Conservation (phyloP, 2,888 invertebrate genomes). For the Tromatobia lineatoria region DNA sequence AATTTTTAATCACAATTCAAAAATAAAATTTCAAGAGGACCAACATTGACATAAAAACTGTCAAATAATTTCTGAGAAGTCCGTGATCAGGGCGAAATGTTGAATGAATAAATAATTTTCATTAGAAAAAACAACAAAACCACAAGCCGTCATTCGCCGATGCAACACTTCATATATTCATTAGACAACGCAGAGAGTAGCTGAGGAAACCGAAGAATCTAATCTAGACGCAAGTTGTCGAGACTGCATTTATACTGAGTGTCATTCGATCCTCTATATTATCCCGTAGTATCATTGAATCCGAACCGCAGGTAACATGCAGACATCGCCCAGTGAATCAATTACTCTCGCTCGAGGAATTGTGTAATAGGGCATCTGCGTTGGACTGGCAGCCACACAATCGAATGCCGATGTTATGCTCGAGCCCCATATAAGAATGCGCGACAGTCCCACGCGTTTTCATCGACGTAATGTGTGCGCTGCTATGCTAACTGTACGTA, state of each 20-base stretch:
- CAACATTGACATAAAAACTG: too few species aligned
- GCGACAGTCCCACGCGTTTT: conserved; percentile 37
- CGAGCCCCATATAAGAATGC: conserved; percentile 52
- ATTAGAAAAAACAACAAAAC: too few species aligned
- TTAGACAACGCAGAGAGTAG: neutral
- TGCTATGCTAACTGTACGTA: neutral
- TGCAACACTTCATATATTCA: too few species aligned
- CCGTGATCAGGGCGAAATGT: too few species aligned
- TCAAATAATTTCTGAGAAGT: too few species aligned
- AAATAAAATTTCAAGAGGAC: too few species aligned
- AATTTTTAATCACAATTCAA: too few species aligned
- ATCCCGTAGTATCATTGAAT: conserved; percentile 1
- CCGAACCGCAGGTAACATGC: neutral
- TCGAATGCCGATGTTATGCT: conserved; percentile 53
- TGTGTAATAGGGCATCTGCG: conserved; percentile 32
- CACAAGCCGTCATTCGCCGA: too few species aligned
- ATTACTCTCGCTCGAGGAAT: conserved; percentile 16
- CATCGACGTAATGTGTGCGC: neutral
- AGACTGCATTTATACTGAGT: neutral
- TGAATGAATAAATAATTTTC: too few species aligned
- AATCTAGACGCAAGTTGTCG: neutral
- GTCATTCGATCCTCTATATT: conserved; percentile 9
- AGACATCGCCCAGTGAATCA: conserved; percentile 32
- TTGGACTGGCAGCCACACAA: conserved; percentile 39
- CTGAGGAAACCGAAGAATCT: neutral